Percentiles rank a stretch among this genome's conserved stretches.
Conservation (phyloP, 2,888 invertebrate species). For the Epinotia nisella region DNA sequence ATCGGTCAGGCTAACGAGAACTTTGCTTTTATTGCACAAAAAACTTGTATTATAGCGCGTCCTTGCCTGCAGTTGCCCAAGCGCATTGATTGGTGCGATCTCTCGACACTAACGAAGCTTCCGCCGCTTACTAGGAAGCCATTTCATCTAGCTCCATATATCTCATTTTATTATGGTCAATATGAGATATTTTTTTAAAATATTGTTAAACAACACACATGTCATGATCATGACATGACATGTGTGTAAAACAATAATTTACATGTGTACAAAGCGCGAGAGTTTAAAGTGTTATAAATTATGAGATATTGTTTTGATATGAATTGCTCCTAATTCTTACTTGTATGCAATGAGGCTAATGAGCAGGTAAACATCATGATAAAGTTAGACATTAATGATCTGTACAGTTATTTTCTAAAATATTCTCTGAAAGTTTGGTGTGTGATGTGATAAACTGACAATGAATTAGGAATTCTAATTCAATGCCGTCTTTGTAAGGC, state of each 20-base stretch:
- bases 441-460: neutral
- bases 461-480: neutral
- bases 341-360: constrained; percentile 17
- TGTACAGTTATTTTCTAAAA: neutral
- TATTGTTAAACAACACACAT: too few species aligned
- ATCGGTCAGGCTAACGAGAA: constrained; percentile 27
- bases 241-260: too few species aligned
- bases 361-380: constrained; percentile 10
- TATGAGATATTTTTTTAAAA: neutral
- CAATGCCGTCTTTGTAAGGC: neutral
- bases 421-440: neutral
- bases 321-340: neutral
- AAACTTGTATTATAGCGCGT: constrained; percentile 30
- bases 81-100: constrained; percentile 33
- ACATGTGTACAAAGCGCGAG: too few species aligned
- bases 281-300: too few species aligned
- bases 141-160: neutral
- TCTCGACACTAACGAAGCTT: constrained; percentile 15
- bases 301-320: neutral
- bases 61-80: constrained; percentile 30
- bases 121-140: neutral
- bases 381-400: too few species aligned
- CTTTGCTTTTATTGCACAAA: constrained; percentile 24
- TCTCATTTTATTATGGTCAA: neutral
- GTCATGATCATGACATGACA: too few species aligned